A percentile compares a stretch with the other conserved stretches of the same genome.
Evolutionary conservation across 1,140 invertebrate genomes (phyloP).

Genomic region (Drosophila leontia): DNA sequence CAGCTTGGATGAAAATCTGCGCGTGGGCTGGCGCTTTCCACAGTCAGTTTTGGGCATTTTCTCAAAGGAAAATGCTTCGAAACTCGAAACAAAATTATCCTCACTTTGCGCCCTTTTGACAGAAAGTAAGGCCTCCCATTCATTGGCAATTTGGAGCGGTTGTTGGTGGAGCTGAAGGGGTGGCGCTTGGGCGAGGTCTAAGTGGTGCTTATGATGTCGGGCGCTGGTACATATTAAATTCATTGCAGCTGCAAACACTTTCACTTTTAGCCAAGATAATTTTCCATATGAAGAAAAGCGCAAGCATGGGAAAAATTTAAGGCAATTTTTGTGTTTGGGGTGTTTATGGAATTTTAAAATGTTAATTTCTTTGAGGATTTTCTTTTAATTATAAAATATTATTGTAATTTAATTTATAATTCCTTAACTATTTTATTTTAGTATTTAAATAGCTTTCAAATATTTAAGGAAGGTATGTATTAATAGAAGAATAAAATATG

Average conservation of each 20-base stretch:
- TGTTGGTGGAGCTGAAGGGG: background rate
- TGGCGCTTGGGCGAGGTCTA: slow-evolving; percentile 48
- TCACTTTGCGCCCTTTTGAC: slow-evolving; percentile 69
- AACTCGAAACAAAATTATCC: slow-evolving; percentile 44
- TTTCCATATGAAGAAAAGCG: slow-evolving; percentile 22
- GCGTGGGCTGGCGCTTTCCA: slow-evolving; percentile 57
- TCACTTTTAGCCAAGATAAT: slow-evolving; percentile 77
- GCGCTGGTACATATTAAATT: slow-evolving; percentile 71
- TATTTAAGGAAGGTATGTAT: background rate
- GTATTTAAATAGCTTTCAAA: background rate
- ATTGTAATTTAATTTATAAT: background rate
- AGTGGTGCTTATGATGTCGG: slow-evolving; percentile 56
- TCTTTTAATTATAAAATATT: background rate
- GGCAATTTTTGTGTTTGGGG: background rate
- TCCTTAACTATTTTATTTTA: background rate
- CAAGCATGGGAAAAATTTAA: slow-evolving; percentile 15
- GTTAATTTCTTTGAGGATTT: background rate
- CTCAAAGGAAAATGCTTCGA: slow-evolving; percentile 18
- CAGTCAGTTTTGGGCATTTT: slow-evolving; percentile 28
- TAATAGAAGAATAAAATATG: background rate
- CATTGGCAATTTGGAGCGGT: slow-evolving; percentile 40
- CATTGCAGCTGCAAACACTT: slow-evolving; percentile 74
- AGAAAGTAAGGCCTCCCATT: slow-evolving; percentile 37
- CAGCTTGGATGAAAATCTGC: slow-evolving; percentile 5
- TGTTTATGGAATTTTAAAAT: background rate